Base-by-base conservation (phyloP, 35 echinoderm and acorn worm species). In the Amphiura filiformis region DNA sequence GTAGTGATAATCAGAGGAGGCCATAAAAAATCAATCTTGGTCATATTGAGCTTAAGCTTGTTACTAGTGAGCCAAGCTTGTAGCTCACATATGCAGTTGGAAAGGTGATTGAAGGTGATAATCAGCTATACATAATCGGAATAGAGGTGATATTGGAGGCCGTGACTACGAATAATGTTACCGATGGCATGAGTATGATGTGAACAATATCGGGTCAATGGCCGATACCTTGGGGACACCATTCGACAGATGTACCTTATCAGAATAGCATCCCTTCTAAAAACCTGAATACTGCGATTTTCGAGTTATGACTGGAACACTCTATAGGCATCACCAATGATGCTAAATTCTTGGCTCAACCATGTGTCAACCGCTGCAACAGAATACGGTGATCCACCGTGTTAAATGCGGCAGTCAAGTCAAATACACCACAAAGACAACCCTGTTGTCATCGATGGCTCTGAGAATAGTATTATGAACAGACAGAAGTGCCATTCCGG, bases 401-500 rank as follows among this genome's bases (percentile, higher is more conserved):
- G 17, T 47, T 17, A 47, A 47, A 47, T 47, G 41, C 41, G 17
- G 41, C 41, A 17, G 41, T 47, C 41, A 47, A 47, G 41, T 47
- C 41, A 9, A 47, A 17, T 17, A 47, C 17, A 47, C 41, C 4
- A 80, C 18, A 38, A 80, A 35, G 13, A 80, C 78, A 23, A 34
- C 78, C 35, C 37, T 32, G 20, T 36, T 13, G 17, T 13, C 7
- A 36, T 80, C 78, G 36, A 80, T 80, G 37, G 78, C 78, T 80
- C 78, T 80, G 78, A 34, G 35, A 36, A 80, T 35, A 23, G 78
- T 37, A 80, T 80, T 23, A 34, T 80, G 78, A 80, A 80, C 78
- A 35, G 78, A 35, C 12, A 80, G 78, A 80, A 80, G 78, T 80
- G 78, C 78, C 13, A 34, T 80, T 36, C 36, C 78, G 36, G 78